These are phyloP conservation scores for Actenoides lindsayi DNA, from an alignment of 2,113 vertebrate genomes.

Conservation along the genomic window DNA sequence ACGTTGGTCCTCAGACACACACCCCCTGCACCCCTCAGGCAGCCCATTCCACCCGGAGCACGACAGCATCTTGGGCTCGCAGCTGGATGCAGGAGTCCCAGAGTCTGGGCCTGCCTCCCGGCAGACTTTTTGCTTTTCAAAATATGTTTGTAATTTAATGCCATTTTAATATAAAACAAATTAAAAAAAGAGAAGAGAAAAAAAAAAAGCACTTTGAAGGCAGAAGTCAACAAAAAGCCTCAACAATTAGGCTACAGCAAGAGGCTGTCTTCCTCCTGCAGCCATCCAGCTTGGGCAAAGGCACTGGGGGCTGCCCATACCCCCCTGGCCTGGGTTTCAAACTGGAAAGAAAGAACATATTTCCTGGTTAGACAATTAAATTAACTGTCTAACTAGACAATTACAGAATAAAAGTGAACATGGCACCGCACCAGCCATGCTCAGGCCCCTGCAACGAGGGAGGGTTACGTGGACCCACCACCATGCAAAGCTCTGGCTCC, in stretches of 20 bases:
- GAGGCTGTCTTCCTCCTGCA: background rate
- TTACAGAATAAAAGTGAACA: background rate
- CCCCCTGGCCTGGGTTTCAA: background rate
- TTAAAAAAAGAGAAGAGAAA: background rate
- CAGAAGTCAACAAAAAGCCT: background rate
- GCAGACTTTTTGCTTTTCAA: background rate
- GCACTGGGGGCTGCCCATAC: too few relatives aligned
- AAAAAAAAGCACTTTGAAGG: background rate
- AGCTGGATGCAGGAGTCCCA: background rate
- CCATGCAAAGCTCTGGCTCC: background rate
- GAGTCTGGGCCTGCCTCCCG: background rate
- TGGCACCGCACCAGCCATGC: background rate
- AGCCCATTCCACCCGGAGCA: background rate
- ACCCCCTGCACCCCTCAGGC: background rate
- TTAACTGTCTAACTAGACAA: background rate
- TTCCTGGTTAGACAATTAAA: background rate
- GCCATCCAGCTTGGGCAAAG: background rate
- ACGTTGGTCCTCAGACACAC: rapidly evolving
- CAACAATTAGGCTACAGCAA: background rate
- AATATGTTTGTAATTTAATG: constrained; percentile 14
- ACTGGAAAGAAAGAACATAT: background rate
- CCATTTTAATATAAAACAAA: background rate
- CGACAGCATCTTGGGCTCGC: background rate
- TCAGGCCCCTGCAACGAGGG: background rate
- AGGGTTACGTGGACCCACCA: background rate